These are phyloP conservation scores for Gopherus evgoodei DNA, from an alignment of 2,113 vertebrate species.

Conservation along the genomic window DNA sequence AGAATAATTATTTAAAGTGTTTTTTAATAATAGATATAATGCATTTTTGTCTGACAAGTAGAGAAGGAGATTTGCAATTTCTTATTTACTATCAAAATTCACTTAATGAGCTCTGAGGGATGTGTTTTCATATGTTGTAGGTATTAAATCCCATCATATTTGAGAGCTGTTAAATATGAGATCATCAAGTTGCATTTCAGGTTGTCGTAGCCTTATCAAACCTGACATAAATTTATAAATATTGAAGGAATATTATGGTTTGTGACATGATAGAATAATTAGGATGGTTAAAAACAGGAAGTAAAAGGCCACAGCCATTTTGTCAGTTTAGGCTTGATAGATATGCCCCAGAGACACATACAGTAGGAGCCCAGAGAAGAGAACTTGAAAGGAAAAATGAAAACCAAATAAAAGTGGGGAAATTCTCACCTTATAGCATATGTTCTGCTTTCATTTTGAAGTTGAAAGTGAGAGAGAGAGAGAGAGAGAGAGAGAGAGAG, in stretches of 20 bases:
- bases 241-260: constrained; percentile 1
- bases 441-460: constrained; percentile 5
- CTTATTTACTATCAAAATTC: constrained; percentile 7
- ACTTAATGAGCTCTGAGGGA: not conserved
- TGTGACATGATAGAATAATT: constrained; percentile 3
- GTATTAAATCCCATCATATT: not conserved
- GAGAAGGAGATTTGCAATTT: not conserved
- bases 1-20: not conserved
- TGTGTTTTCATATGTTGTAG: constrained; percentile 10
- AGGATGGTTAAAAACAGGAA: constrained; percentile 3
- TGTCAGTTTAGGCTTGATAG: not conserved
- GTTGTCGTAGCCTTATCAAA: not conserved
- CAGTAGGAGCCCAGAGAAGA: not conserved
- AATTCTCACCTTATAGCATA: not conserved
- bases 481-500: not conserved
- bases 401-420: not conserved
- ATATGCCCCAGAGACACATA: not conserved
- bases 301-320: not conserved
- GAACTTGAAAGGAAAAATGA: not conserved
- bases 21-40: not conserved
- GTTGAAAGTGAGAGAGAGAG: not conserved
- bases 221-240: not conserved
- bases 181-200: not conserved
- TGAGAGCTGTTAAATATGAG: constrained; percentile 1
- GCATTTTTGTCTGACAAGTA: not conserved